phyloP scores from a whole-genome alignment of 37 sponge, comb jelly and placozoan species.

The Eunapius fragilis region DNA sequence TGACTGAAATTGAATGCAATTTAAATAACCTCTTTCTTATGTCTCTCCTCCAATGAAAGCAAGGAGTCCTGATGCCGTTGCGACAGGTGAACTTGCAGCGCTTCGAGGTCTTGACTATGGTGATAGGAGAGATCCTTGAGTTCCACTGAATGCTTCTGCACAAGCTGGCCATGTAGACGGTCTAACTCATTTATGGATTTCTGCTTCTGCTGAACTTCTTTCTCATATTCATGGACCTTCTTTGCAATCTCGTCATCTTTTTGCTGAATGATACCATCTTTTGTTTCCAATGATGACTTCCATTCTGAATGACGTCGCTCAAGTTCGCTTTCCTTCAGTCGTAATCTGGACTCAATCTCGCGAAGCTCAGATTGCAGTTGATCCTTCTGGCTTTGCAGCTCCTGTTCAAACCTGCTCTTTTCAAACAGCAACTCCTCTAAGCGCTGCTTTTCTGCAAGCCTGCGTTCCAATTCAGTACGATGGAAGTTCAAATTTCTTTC shows the following conservation, averaged over 20 bases:
- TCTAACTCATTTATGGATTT: neutral
- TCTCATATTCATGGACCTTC: neutral
- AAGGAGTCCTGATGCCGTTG: neutral
- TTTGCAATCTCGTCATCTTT: neutral
- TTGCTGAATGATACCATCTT: neutral
- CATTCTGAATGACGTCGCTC: neutral
- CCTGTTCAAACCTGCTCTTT: conserved; percentile 73
- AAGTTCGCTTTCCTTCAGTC: conserved; percentile 13
- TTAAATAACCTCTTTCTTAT: conserved; percentile 31
- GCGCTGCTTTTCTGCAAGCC: conserved; percentile 53
- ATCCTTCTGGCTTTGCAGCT: conserved; percentile 63
- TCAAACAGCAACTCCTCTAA: conserved; percentile 73
- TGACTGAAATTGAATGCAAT: neutral
- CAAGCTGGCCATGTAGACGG: neutral
- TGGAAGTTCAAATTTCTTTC: conserved; percentile 62
- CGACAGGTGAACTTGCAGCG: neutral
- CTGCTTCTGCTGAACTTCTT: neutral
- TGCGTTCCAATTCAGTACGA: conserved; percentile 55
- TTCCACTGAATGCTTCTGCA: neutral
- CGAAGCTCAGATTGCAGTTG: conserved; percentile 43
- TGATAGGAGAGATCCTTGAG: neutral
- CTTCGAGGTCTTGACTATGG: neutral
- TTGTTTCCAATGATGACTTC: neutral
- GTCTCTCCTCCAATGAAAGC: neutral
- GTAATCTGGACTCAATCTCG: conserved; percentile 49